phyloP scores from a whole-genome alignment of 2,888 invertebrate species.

The Boloria selene region DNA sequence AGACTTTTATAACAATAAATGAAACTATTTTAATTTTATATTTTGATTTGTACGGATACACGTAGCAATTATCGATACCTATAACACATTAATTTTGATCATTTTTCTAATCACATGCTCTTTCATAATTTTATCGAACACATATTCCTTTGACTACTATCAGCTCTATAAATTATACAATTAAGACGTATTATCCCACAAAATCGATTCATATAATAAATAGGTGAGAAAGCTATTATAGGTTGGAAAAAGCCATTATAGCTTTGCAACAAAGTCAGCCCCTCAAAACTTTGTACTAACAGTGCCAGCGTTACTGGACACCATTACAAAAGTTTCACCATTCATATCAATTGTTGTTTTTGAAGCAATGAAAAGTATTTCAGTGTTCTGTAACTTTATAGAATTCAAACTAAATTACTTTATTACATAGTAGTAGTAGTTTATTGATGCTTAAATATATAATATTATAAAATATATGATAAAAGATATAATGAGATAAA shows the following conservation, averaged over 20 bases:
- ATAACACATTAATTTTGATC: too few relatives aligned
- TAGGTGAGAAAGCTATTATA: constrained; percentile 6
- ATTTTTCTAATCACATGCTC: too few relatives aligned
- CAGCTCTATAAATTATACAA: neutral
- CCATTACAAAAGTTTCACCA: constrained; percentile 30
- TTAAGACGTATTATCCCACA: constrained; percentile 3
- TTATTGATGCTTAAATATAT: too few relatives aligned
- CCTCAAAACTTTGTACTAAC: constrained; percentile 24
- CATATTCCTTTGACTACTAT: too few relatives aligned
- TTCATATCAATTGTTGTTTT: constrained; percentile 34
- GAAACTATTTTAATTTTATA: too few relatives aligned
- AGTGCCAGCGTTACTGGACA: constrained; percentile 16
- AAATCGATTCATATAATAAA: constrained; percentile 17
- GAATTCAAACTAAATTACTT: too few relatives aligned
- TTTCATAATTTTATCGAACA: too few relatives aligned
- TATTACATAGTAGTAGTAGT: too few relatives aligned
- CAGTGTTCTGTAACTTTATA: neutral
- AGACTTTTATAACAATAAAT: too few relatives aligned
- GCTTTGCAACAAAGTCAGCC: constrained; percentile 17
- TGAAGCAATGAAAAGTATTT: neutral
- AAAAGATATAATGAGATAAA: too few relatives aligned
- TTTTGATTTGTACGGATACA: too few relatives aligned
- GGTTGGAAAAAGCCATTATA: neutral
- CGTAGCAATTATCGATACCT: too few relatives aligned
- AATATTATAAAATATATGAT: neutral